Evolutionary conservation across 2,113 vertebrate genomes (phyloP), one percentile per base, ranked within the genome.

Genomic region (Notiomystis cincta): DNA sequence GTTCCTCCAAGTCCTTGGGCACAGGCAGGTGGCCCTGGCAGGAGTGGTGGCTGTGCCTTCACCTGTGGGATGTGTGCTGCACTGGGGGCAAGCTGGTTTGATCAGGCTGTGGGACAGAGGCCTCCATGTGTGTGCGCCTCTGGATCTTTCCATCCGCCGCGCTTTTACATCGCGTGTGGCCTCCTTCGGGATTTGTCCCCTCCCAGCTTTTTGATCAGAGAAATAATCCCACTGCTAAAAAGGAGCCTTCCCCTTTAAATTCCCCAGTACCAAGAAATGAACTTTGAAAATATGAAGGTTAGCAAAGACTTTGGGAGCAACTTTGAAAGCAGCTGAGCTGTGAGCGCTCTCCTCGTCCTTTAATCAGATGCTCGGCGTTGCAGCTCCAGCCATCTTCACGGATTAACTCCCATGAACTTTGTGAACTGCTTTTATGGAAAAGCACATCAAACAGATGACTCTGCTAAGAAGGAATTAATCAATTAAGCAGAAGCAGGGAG

Each of bases 391-490:
- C 93, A 81, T 94, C 96, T 94, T 88, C 91, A 48, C 1, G 54
- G 96, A 97, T 97, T 97, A 97, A 89, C 90, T 96, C 71, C 90
- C 84, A 13, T 84, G 92, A 96, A 96, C 95, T 96, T 97, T 71
- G 95, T 88, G 92, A 88, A 97, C 97, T 84, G 94, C 94, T 95
- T 90, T 94, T 30, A 76, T 94, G 92, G 92, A 86, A 82, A 93
- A 88, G 66, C 56, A 82, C 96, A 97, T 97, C 96, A 97, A 97
- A 95, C 64, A 92, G 79, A 92, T 82, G 93, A 92, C 82, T 90
- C 88, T 85, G 70, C 93, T 72, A 47, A 82, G 95, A 89, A 92
- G 90, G 92, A 96, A 96, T 97, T 96, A 94, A 97, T 97, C 96
- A 97, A 97, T 96, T 97, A 97, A 94, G 73, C 66, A 91, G 84